A percentile compares a stretch with the other conserved stretches of the same genome.
Conservation (phyloP, 2,888 invertebrate species). For the Xiphydria camelus region DNA sequence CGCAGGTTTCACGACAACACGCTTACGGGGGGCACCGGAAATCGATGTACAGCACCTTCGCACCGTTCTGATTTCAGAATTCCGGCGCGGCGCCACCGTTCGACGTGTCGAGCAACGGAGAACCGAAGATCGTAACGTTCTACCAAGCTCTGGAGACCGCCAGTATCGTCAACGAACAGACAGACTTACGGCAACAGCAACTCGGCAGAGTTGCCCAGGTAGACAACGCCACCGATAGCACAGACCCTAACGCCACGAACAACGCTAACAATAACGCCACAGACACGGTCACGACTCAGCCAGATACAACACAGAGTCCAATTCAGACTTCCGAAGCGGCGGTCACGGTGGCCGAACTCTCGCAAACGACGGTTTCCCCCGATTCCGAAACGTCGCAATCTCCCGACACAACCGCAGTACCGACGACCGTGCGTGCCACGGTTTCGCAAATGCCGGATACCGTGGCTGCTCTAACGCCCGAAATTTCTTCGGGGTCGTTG, state of each 20-base stretch:
- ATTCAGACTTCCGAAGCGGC: background rate
- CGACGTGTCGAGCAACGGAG: conserved; percentile 48
- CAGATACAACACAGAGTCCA: conserved; percentile 31
- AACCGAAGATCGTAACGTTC: conserved; percentile 49
- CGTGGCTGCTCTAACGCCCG: background rate
- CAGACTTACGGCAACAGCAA: conserved; percentile 31
- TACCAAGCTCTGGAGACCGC: conserved; percentile 52
- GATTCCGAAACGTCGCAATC: conserved; percentile 10
- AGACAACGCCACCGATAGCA: conserved; percentile 41
- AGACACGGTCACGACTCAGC: conserved; percentile 29
- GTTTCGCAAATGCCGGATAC: conserved; percentile 5
- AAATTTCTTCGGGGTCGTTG: background rate
- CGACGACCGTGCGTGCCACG: conserved; percentile 8
- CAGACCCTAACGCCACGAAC: conserved; percentile 40
- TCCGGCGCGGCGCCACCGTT: conserved; percentile 38
- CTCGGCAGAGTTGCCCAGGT: conserved; percentile 48
- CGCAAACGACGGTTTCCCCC: background rate
- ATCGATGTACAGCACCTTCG: conserved; percentile 43
- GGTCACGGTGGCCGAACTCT: background rate
- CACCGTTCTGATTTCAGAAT: conserved; percentile 52
- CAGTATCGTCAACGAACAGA: conserved; percentile 45
- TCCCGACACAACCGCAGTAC: conserved; percentile 3
- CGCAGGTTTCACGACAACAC: background rate
- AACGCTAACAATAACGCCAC: conserved; percentile 55
- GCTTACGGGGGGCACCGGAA: conserved; percentile 12